phyloP scores from a whole-genome alignment of 2,113 vertebrate species.

The Acinonyx jubatus region DNA sequence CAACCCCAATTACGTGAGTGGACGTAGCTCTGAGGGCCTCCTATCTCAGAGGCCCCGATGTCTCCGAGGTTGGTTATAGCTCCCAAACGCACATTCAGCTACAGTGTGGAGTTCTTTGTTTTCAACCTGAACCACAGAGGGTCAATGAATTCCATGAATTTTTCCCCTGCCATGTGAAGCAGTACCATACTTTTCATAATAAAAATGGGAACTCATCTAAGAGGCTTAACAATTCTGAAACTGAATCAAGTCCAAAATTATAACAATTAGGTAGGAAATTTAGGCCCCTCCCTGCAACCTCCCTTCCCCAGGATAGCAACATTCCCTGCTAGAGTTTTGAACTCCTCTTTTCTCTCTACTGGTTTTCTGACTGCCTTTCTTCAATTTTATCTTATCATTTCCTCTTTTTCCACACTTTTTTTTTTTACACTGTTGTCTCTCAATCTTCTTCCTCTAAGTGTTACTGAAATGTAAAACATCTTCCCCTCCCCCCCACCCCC shows the following conservation, averaged over 20 bases:
- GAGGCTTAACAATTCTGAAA: not conserved
- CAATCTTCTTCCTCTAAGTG: not conserved
- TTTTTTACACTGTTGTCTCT: not conserved
- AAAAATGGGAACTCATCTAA: not conserved
- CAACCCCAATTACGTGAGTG: fast-evolving
- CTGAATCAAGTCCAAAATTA: not conserved
- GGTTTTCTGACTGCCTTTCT: not conserved
- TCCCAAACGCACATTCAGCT: not conserved
- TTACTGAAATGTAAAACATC: not conserved
- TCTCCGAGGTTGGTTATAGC: not conserved
- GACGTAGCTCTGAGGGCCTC: not conserved
- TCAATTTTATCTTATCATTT: not conserved
- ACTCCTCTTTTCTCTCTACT: not conserved
- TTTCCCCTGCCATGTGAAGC: not conserved
- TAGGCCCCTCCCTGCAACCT: not conserved
- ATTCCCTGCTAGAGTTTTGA: too few species aligned
- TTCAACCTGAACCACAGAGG: not conserved
- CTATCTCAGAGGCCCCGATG: not conserved
- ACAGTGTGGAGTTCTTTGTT: not conserved
- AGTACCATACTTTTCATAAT: not conserved
- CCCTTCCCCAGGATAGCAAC: not conserved
- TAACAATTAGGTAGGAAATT: not conserved
- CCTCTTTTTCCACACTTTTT: not conserved
- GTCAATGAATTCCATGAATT: not conserved
- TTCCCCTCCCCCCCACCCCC: too few species aligned